Conservation (phyloP, 2,888 invertebrate species). For the Schizaphis graminum region DNA sequence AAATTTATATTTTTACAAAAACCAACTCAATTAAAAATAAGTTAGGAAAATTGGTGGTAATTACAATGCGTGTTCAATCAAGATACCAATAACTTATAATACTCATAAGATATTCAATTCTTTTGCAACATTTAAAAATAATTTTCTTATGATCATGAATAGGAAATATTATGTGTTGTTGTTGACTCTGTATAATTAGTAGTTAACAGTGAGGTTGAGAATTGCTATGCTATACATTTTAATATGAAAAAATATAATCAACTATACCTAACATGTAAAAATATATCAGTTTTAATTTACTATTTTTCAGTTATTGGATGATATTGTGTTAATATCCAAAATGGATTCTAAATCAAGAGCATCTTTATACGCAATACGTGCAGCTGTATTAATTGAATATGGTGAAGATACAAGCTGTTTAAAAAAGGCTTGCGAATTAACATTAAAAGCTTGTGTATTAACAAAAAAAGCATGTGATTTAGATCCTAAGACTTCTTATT, state of each 20-base stretch:
- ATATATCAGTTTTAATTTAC: background rate
- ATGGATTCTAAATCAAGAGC: slow-evolving; percentile 52
- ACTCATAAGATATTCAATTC: background rate
- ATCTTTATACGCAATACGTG: slow-evolving; percentile 23
- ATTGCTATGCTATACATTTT: background rate
- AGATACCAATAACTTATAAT: background rate
- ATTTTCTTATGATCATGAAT: background rate
- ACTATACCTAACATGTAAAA: background rate
- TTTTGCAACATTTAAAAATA: background rate
- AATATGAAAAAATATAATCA: background rate
- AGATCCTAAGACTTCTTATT: slow-evolving; percentile 46
- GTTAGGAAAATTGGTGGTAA: too few species aligned
- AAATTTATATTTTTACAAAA: too few species aligned
- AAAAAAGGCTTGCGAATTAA: too few species aligned
- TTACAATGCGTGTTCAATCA: too few species aligned
- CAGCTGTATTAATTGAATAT: slow-evolving; percentile 54
- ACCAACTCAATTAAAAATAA: too few species aligned
- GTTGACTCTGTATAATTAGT: background rate
- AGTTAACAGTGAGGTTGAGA: background rate
- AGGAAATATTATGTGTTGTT: background rate
- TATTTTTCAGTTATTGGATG: slow-evolving; percentile 36
- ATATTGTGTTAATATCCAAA: background rate
- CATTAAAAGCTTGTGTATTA: slow-evolving; percentile 40
- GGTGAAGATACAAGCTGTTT: background rate
- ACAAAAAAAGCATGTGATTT: slow-evolving; percentile 55